phyloP scores from a whole-genome alignment of 1,140 invertebrate genomes.

The Aporrectodea caliginosa region DNA sequence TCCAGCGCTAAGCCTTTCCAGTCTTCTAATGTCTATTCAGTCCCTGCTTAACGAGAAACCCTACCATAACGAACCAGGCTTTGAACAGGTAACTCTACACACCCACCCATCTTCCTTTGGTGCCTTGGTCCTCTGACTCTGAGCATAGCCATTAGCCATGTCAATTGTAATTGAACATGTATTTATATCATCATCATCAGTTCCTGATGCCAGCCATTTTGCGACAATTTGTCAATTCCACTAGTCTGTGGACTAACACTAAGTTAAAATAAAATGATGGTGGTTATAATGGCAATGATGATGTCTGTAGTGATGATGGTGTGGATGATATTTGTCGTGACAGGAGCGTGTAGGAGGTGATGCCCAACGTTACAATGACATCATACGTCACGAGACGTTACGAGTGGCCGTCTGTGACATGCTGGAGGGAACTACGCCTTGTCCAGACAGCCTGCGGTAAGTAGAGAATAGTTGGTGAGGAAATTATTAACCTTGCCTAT shows the following conservation, averaged over 20 bases:
- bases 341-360: conserved; percentile 59
- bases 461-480: neutral
- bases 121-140: too few relatives aligned
- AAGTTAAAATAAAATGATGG: too few relatives aligned
- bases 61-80: conserved; percentile 65
- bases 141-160: too few relatives aligned
- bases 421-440: conserved; percentile 54
- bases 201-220: too few relatives aligned
- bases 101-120: neutral
- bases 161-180: too few relatives aligned
- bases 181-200: too few relatives aligned
- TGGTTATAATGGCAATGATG: too few relatives aligned
- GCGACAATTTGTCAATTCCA: too few relatives aligned
- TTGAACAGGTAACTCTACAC: conserved; percentile 49
- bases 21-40: conserved; percentile 63
- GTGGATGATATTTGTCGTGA: too few relatives aligned
- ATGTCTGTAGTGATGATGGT: too few relatives aligned
- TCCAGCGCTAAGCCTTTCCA: conserved; percentile 61
- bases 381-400: conserved; percentile 61
- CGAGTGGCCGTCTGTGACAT: conserved; percentile 62
- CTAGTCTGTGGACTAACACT: too few relatives aligned
- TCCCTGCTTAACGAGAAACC: conserved; percentile 63
- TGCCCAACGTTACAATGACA: conserved; percentile 60
- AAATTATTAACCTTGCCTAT: neutral
- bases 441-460: conserved; percentile 46